Base-by-base conservation (phyloP, 2,113 vertebrate genomes). In the Oophaga pumilio region DNA sequence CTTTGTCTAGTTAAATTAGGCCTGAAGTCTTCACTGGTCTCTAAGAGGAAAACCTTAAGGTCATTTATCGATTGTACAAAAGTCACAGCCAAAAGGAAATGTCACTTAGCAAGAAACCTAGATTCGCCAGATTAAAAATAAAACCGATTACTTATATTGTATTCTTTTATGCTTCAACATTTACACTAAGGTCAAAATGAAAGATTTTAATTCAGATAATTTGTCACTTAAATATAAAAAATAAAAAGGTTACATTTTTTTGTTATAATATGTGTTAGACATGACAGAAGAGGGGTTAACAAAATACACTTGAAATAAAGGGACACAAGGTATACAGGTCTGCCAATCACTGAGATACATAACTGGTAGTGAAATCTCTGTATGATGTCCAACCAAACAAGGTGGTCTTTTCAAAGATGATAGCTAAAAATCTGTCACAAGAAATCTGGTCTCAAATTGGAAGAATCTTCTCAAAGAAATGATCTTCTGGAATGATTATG, bases 31-130 rank as follows among this genome's bases (percentile, higher is more conserved):
- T 77, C 49, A 77, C 57, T 62, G 56, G 69, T 56, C 56, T 53
- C 71, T 53, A 8, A 10, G 74, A 77, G 43, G 20, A 64, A 83
- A 69, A 69, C 81, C 81, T 83, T n/a, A 12, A 86, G 57, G 73
- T 49, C 84, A 86, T 78, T 66, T 86, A 86, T 86, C 78, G 73
- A 86, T 86, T 86, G 57, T 43, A 76, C 12, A 85, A 60, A 57
- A 85, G 84, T 85, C 53, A 59, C 26, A 76, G 71, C 13, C 24
- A 62, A 74, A 66, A 77, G 57, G 18, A 85, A 77, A 77, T 85
- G 84, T 33, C 84, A 78, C 84, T 78, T 85, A 78, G 59, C 59
- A 50, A 66, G 74, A 43, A 24, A n/a, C 71, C 76, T 24, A 57
- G 22, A 26, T 59, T 74, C 57, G 26, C n/a, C 14, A 74, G 68